Evolutionary conservation across 2,888 invertebrate species (phyloP).

Genomic region (Conops quadrifasciatus): DNA sequence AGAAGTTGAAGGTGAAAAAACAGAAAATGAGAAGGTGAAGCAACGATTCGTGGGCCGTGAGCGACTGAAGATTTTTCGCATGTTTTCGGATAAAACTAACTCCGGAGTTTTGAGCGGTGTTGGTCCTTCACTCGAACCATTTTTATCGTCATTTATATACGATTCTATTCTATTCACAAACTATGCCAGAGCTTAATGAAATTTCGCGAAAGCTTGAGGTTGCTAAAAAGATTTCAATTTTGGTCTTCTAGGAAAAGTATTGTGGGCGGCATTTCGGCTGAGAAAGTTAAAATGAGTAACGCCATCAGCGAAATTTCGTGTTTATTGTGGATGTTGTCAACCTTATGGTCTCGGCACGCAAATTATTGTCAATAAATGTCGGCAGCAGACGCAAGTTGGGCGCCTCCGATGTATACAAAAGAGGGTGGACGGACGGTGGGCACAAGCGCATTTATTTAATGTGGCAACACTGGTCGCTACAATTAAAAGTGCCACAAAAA

Average conservation of each 20-base stretch:
- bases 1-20: constrained; percentile 30
- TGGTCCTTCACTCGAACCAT: too few species aligned
- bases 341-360: constrained; percentile 52
- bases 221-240: constrained; percentile 12
- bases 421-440: too few species aligned
- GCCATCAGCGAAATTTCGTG: too few species aligned
- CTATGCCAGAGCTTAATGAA: not conserved
- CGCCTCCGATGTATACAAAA: too few species aligned
- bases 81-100: too few species aligned
- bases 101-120: too few species aligned
- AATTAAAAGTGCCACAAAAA: constrained; percentile 42
- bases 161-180: too few species aligned
- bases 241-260: too few species aligned
- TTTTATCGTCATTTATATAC: too few species aligned
- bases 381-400: not conserved
- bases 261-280: not conserved
- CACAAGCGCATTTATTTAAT: constrained; percentile 1
- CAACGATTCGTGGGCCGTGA: not conserved
- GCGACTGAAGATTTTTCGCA: too few species aligned
- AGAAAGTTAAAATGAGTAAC: constrained; percentile 13
- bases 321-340: constrained; percentile 53
- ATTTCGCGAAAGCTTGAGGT: not conserved
- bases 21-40: constrained; percentile 37
- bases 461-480: constrained; percentile 15
- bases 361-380: constrained; percentile 18